phyloP scores from a whole-genome alignment of 2,113 vertebrate genomes.

The Colossoma macropomum region DNA sequence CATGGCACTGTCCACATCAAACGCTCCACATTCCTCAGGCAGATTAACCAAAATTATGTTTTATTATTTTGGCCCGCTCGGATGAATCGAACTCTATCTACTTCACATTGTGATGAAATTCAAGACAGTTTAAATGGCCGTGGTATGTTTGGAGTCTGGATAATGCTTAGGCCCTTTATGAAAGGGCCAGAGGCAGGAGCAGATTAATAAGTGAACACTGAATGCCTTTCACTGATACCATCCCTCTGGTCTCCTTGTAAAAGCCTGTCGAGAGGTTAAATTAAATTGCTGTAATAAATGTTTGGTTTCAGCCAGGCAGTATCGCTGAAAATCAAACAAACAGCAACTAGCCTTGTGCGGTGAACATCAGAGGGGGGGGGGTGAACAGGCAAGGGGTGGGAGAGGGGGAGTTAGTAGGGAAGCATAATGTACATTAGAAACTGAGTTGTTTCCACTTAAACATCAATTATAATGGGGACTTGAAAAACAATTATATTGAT shows the following conservation, averaged over 20 bases:
- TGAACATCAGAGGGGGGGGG: constrained; percentile 84
- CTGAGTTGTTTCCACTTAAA: constrained; percentile 81
- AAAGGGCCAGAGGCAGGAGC: constrained; percentile 90
- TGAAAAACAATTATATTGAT: constrained; percentile 83
- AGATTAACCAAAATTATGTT: constrained; percentile 99
- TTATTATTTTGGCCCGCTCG: constrained; percentile 89
- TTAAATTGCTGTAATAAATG: constrained; percentile 99
- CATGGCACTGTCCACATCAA: constrained; percentile 93
- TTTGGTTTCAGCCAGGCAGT: constrained; percentile 85
- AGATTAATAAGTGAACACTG: constrained; percentile 91
- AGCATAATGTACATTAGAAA: constrained; percentile 79
- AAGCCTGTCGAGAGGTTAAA: constrained; percentile 96
- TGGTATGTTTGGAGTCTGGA: constrained; percentile 94
- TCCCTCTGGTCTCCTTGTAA: constrained; percentile 83
- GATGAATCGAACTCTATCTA: constrained; percentile 87
- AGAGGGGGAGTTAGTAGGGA: constrained; percentile 43
- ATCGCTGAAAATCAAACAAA: constrained; percentile 90
- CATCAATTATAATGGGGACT: constrained; percentile 78
- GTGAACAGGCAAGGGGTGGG: background rate
- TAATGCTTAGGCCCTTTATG: constrained; percentile 88
- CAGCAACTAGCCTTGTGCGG: constrained; percentile 76
- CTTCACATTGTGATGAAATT: constrained; percentile 90
- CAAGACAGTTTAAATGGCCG: constrained; percentile 93
- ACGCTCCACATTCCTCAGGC: constrained; percentile 89
- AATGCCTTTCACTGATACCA: constrained; percentile 85